Base-by-base conservation (phyloP, 1,140 invertebrate species). In the Phthorimaea operculella region DNA sequence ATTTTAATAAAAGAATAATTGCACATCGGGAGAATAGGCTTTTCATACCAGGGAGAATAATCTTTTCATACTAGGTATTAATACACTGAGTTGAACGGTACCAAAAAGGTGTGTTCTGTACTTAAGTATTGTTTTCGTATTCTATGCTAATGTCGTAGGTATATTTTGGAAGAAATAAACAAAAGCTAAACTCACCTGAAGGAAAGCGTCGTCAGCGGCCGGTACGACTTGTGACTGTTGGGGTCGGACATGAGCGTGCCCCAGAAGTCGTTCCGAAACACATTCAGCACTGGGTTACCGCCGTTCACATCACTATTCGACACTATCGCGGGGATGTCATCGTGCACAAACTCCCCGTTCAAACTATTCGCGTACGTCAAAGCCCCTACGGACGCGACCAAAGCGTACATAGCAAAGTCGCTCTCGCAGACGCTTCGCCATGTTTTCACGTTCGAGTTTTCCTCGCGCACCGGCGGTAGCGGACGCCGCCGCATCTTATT, bases 181-280 rank as follows among this genome's bases (percentile, higher is more conserved):
- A 16, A 47, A 47, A 14, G 11, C 8, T n/a, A 9, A 39, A 68
- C 89, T 90, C 81, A 96, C 94, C 93, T 90, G 83, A 94, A 95
- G 47, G 92, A 92, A 51, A 95, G 85, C 34, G 92, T 92, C 4
- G 94, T 96, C 36, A 96, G 84, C 12, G 94, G 94, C 58, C 94
- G 86, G 76, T 94, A 95, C 17, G 92, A 94, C 83, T 95, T 95
- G 80, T 96, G 94, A 70, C 93, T 95, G 66, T 87, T 88, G 21
- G 90, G 86, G 78, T 95, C 93, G 11, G 90, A 87, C 93, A 97
- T 95, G 5, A 94, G 92, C 21, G 93, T 96, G 10, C 95, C 95
- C 95, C 95, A 97, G 73, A 96, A 97, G 77, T 97, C 95, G 82
- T 97, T 94, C 59, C 88, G 87, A 63, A 96, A 91, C 16, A 96